Evolutionary conservation across 2,888 invertebrate species (phyloP).

Genomic region (Bombylius discolor): DNA sequence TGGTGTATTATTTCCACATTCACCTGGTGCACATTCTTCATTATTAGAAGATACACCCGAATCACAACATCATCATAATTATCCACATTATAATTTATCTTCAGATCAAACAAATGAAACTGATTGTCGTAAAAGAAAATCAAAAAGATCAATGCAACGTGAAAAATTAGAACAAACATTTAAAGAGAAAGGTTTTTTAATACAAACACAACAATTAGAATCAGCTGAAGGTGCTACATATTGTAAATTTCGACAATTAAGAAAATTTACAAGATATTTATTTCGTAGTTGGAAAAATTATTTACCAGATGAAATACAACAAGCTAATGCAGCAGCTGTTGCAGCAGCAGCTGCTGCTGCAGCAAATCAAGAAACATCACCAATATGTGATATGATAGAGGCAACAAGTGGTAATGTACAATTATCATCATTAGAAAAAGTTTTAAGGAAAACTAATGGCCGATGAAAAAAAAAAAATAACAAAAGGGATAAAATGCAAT

Average conservation of each 20-base stretch:
- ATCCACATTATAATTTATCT: background rate
- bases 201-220: conserved; percentile 84
- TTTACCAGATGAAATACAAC: conserved; percentile 58
- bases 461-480: background rate
- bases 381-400: background rate
- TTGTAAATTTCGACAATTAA: conserved; percentile 79
- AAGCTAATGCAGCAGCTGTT: conserved; percentile 17
- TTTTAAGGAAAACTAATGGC: background rate
- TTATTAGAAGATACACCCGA: background rate
- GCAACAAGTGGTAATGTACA: background rate
- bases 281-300: conserved; percentile 91
- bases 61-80: background rate
- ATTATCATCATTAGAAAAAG: background rate
- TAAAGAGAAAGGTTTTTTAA: conserved; percentile 83
- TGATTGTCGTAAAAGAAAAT: conserved; percentile 53
- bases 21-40: background rate
- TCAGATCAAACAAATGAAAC: background rate
- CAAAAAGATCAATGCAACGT: conserved; percentile 67
- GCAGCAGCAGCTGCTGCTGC: conserved; percentile 17
- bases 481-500: background rate
- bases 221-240: conserved; percentile 89
- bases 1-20: conserved; percentile 20
- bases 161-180: conserved; percentile 86
- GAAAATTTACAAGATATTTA: conserved; percentile 82
- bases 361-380: background rate